Percentiles rank a stretch among this genome's conserved stretches.
These are phyloP conservation scores for Troides helena DNA, from an alignment of 2,888 invertebrate species.

Conservation along the genomic window DNA sequence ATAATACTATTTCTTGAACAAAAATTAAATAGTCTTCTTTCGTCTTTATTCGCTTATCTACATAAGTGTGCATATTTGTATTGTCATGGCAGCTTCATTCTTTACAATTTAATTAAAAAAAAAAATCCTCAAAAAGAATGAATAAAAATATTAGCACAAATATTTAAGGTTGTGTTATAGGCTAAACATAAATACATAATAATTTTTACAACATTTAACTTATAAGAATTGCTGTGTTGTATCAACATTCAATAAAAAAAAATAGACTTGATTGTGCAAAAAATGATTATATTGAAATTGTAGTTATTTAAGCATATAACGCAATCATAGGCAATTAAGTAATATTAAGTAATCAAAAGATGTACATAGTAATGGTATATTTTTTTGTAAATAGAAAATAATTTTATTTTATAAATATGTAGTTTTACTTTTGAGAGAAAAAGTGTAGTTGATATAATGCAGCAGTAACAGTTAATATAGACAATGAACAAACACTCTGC, in stretches of 20 bases:
- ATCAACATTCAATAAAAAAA: conserved; percentile 13
- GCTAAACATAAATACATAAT: conserved; percentile 12
- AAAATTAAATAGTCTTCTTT: neutral
- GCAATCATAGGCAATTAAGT: conserved; percentile 1
- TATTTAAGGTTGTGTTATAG: conserved; percentile 29
- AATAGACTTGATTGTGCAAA: conserved; percentile 6
- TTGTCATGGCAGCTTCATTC: conserved; percentile 20
- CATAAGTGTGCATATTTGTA: neutral
- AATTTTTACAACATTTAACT: conserved; percentile 6
- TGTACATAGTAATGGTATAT: conserved; percentile 2
- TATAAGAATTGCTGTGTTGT: conserved; percentile 20
- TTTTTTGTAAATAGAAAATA: neutral
- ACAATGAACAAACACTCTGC: conserved; percentile 13
- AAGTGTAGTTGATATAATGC: conserved; percentile 13
- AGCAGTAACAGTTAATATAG: conserved; percentile 3
- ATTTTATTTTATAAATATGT: conserved; percentile 6
- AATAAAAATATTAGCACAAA: conserved; percentile 4
- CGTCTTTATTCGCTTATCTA: neutral
- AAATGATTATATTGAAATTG: conserved; percentile 2
- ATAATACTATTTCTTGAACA: neutral
- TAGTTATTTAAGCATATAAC: neutral
- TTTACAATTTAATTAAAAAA: neutral
- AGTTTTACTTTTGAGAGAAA: neutral
- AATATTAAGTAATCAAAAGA: neutral
- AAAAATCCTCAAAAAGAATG: neutral